phyloP scores from a whole-genome alignment of 2,888 invertebrate species.

The Neuroscelio doddi region DNA sequence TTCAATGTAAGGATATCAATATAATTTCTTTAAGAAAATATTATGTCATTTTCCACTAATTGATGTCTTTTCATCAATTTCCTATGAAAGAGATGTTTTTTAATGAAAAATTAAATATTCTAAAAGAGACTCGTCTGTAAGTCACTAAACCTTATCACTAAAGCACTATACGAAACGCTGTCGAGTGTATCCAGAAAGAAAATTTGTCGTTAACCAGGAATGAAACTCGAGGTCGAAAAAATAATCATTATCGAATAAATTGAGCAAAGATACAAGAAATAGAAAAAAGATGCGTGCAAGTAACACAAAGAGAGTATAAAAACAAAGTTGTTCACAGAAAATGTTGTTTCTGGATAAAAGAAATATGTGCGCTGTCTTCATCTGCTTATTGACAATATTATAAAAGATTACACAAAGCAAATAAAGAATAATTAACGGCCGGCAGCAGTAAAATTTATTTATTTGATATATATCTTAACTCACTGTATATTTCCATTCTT shows the following conservation, averaged over 20 bases:
- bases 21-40: too few relatives aligned
- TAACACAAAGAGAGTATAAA: too few relatives aligned
- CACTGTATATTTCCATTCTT: too few relatives aligned
- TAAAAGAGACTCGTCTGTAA: constrained; percentile 29
- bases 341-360: constrained; percentile 13
- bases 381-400: too few relatives aligned
- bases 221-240: constrained; percentile 21
- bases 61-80: constrained; percentile 1
- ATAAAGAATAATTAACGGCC: too few relatives aligned
- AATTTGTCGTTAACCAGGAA: constrained; percentile 39
- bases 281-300: constrained; percentile 18
- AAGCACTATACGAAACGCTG: constrained; percentile 25
- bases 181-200: constrained; percentile 42
- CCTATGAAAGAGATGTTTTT: constrained; percentile 26
- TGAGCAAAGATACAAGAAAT: constrained; percentile 12
- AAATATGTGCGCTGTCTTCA: too few relatives aligned
- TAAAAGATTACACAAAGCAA: too few relatives aligned
- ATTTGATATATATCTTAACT: too few relatives aligned
- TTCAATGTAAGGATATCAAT: too few relatives aligned
- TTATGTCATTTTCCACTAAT: too few relatives aligned
- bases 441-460: too few relatives aligned
- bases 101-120: constrained; percentile 28
- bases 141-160: constrained; percentile 25
- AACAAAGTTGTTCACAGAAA: constrained; percentile 9
- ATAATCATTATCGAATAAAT: constrained; percentile 12